phyloP scores from a whole-genome alignment of 2,888 invertebrate species.

The Euplagia quadripunctaria region DNA sequence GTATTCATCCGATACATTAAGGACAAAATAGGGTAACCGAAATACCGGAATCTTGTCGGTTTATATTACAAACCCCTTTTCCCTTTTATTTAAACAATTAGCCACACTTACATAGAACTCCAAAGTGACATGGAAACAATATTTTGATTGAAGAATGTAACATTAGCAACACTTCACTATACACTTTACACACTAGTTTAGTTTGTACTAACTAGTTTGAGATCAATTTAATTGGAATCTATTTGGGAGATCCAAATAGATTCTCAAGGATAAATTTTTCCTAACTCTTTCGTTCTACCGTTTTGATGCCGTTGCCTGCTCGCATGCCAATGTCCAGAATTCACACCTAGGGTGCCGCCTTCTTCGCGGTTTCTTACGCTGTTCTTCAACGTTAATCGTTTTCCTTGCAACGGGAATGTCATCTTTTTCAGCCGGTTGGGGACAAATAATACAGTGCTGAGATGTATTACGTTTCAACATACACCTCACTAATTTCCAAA shows the following conservation, averaged over 20 bases:
- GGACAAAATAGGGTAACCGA: neutral
- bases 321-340: constrained; percentile 17
- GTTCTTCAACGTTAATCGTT: neutral
- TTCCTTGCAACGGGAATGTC: neutral
- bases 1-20: constrained; percentile 5
- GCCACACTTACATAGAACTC: neutral
- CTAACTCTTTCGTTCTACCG: neutral
- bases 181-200: neutral
- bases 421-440: neutral
- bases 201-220: neutral
- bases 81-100: neutral
- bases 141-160: neutral
- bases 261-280: too few species aligned
- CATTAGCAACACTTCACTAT: neutral
- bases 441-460: neutral
- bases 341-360: constrained; percentile 51
- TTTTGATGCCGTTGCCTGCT: neutral
- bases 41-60: constrained; percentile 3
- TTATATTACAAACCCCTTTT: neutral
- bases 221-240: neutral
- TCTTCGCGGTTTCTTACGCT: constrained; percentile 50
- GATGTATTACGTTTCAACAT: constrained; percentile 24
- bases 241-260: neutral
- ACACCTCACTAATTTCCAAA: constrained; percentile 58
- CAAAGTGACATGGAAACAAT: neutral